Conservation (phyloP, 2,888 invertebrate species). For the Petrolisthes manimaculis region DNA sequence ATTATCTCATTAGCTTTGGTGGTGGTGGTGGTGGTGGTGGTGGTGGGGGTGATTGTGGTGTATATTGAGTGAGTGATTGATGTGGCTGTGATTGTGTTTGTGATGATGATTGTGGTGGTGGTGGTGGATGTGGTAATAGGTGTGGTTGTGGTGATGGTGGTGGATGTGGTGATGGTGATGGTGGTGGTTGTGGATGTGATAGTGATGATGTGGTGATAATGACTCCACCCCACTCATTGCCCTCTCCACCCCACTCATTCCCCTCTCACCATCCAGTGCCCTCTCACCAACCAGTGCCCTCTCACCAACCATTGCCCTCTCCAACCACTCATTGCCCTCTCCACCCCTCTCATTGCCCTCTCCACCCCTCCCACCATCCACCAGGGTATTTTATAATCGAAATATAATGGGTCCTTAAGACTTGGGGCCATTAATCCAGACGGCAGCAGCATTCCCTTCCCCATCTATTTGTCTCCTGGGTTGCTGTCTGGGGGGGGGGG, state of each 20-base stretch:
- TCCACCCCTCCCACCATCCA: not conserved
- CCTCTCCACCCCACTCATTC: too few relatives aligned
- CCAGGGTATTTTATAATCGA: slow-evolving; percentile 2
- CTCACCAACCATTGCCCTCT: not conserved
- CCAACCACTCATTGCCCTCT: not conserved
- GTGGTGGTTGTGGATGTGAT: too few relatives aligned
- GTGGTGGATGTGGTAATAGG: not conserved
- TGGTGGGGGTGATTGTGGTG: too few relatives aligned
- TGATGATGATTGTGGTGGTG: not conserved
- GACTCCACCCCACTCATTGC: too few relatives aligned
- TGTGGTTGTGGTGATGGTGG: not conserved
- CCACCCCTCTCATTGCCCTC: not conserved
- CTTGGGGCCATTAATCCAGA: slow-evolving; percentile 19
- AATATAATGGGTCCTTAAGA: slow-evolving; percentile 9
- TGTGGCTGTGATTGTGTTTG: not conserved
- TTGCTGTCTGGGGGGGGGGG: not conserved
- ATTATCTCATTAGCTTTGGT: slow-evolving; percentile 12
- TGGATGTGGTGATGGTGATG: too few relatives aligned
- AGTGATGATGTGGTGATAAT: too few relatives aligned
- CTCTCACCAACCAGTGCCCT: too few relatives aligned
- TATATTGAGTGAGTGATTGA: not conserved
- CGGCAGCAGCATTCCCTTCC: not conserved
- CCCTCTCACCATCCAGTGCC: too few relatives aligned
- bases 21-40: too few relatives aligned
- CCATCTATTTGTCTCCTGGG: not conserved